These are phyloP conservation scores for Slavum lentiscoides DNA, from an alignment of 2,888 invertebrate genomes.

Conservation along the genomic window DNA sequence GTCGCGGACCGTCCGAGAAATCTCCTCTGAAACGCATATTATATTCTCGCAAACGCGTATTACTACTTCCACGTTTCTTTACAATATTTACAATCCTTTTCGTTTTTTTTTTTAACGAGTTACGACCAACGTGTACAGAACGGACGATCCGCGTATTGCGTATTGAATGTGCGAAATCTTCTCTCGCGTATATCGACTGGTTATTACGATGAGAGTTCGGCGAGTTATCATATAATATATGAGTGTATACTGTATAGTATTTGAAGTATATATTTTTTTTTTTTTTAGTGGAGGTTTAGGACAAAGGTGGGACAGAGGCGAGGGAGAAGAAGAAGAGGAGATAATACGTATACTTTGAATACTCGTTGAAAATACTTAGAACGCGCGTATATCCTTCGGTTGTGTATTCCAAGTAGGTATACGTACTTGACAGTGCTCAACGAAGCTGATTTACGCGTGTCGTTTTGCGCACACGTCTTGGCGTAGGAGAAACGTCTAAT, in stretches of 20 bases:
- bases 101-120: not conserved
- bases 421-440: not conserved
- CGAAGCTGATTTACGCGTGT: constrained; percentile 27
- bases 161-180: not conserved
- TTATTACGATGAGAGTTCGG: no score
- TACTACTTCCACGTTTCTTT: not conserved
- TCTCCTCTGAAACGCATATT: constrained; percentile 6
- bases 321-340: no score
- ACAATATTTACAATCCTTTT: not conserved
- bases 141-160: no score
- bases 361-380: constrained; percentile 1
- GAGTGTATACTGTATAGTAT: no score
- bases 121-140: not conserved
- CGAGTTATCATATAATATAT: no score
- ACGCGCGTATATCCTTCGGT: constrained; percentile 22
- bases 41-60: no score
- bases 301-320: no score
- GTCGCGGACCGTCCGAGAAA: not conserved
- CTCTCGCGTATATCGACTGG: no score
- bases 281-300: no score
- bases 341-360: no score
- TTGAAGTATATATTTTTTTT: no score
- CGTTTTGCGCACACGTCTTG: not conserved
- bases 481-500: no score
- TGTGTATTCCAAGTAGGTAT: constrained; percentile 14